Evolutionary conservation across 2,797 vertebrate genomes (phyloP).

Genomic region (Sebastes hubbsi): DNA sequence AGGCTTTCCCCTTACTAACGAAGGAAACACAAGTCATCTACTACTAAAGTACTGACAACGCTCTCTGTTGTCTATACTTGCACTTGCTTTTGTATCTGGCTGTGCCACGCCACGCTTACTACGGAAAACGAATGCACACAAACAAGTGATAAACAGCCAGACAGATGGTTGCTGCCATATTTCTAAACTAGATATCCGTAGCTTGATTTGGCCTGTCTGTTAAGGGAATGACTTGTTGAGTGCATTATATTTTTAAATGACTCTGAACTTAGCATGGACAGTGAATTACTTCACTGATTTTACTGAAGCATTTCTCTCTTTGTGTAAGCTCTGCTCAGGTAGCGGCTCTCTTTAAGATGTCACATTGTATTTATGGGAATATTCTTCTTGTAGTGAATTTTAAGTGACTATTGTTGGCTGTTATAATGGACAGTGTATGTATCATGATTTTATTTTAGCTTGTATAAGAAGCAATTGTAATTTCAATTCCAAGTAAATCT

Average conservation of each 20-base stretch:
- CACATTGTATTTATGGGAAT: constrained; percentile 61
- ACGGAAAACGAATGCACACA: constrained; percentile 53
- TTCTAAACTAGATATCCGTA: constrained; percentile 63
- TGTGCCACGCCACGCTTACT: constrained; percentile 64
- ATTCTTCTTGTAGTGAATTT: constrained; percentile 57
- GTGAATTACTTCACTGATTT: constrained; percentile 51
- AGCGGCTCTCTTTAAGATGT: constrained; percentile 78
- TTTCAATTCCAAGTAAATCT: constrained; percentile 45
- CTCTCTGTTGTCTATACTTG: constrained; percentile 64
- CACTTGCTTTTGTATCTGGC: constrained; percentile 76
- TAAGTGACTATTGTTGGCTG: constrained; percentile 52
- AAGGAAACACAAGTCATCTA: constrained; percentile 73
- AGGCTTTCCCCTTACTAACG: constrained; percentile 93
- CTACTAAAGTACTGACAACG: constrained; percentile 63
- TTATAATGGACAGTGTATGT: constrained; percentile 30
- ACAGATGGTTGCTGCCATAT: constrained; percentile 62
- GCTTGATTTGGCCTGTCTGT: constrained; percentile 60
- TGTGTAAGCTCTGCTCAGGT: constrained; percentile 79
- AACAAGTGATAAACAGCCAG: constrained; percentile 46
- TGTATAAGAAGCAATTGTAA: constrained; percentile 30
- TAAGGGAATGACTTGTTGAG: constrained; percentile 75
- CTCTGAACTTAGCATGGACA: constrained; percentile 67
- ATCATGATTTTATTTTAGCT: constrained; percentile 20
- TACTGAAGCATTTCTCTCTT: constrained; percentile 66
- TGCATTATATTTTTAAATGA: constrained; percentile 76